Evolutionary conservation across 2,113 vertebrate genomes (phyloP), one percentile per base, ranked within the genome.

Genomic region (Tragelaphus scriptus): DNA sequence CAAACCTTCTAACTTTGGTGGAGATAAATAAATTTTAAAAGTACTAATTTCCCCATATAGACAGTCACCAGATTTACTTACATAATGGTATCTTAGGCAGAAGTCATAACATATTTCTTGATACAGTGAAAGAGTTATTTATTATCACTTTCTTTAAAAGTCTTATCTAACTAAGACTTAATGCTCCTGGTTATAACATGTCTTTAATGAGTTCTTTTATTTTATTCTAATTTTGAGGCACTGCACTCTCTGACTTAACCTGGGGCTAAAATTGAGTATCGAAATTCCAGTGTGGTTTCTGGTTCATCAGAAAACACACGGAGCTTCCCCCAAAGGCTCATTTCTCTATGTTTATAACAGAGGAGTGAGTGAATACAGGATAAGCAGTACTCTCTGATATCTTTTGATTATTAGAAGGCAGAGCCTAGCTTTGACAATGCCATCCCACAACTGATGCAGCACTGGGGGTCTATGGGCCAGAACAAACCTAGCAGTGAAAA

Each of bases 201-300:
- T 93, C 96, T 95, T 97, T 97, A 98, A 97, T 98, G 97, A 98
- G 95, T 96, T 97, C 88, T 95, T 96, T 97, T 96, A 95, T 98
- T 98, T 95, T 97, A 97, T 97, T 97, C 97, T 97, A 95, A 97
- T 97, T 97, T 98, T 95, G 93, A 97, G 91, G 71, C 61, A 59
- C 61, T 81, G 61, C 12, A 84, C 56, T 98, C 80, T 82, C 89
- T 96, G 96, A 91, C 86, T 97, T 96, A 96, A 98, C 97, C 96
- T 94, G 91, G 90, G 95, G 97, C 98, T 97, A 98, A 98, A 98
- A 97, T n/a, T 90, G 94, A 98, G 89, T 97, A 94, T 97, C 40
- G 53, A 89, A 97, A 97, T 96, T 89, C 96, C 94, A 59, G 28
- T 93, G 95, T 97, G 95, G 82, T 93, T 98, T 97, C 96, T 91